phyloP scores from a whole-genome alignment of 2,888 invertebrate genomes.

The Lasioglossum villosulum region DNA sequence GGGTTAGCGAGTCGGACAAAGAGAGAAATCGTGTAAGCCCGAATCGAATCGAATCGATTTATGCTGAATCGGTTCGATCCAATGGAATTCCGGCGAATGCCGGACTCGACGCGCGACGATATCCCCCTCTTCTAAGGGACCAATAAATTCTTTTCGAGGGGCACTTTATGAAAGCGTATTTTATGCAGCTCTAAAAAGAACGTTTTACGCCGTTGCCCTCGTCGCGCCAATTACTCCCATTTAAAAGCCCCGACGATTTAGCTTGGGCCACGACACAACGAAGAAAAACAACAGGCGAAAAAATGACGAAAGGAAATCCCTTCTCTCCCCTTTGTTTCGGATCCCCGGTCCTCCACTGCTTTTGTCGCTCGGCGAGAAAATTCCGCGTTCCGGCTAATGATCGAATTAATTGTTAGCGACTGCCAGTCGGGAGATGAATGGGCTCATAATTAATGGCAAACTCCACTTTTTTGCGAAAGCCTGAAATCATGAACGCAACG shows the following conservation, averaged over 20 bases:
- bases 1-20: slow-evolving; percentile 21
- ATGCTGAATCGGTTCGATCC: slow-evolving; percentile 9
- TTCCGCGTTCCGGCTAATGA: not conserved
- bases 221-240: slow-evolving; percentile 31
- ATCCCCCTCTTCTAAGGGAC: slow-evolving; percentile 9
- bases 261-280: not conserved
- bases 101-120: slow-evolving; percentile 16
- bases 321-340: slow-evolving; percentile 8
- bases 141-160: slow-evolving; percentile 39
- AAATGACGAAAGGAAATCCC: not conserved
- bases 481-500: not conserved
- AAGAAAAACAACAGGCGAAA: not conserved
- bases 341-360: not conserved
- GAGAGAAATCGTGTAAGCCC: slow-evolving; percentile 35
- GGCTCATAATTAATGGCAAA: not conserved
- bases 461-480: not conserved
- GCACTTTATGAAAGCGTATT: slow-evolving; percentile 12
- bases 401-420: not conserved
- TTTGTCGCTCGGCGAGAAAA: not conserved
- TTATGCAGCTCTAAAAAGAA: not conserved
- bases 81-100: slow-evolving; percentile 37
- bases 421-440: not conserved
- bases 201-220: not conserved
- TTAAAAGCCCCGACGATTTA: slow-evolving; percentile 17
- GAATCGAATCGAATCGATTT: slow-evolving; percentile 27